A percentile compares a stretch with the other conserved stretches of the same genome.
Evolutionary conservation across 2,113 vertebrate species (phyloP).

Genomic region (Conger conger): DNA sequence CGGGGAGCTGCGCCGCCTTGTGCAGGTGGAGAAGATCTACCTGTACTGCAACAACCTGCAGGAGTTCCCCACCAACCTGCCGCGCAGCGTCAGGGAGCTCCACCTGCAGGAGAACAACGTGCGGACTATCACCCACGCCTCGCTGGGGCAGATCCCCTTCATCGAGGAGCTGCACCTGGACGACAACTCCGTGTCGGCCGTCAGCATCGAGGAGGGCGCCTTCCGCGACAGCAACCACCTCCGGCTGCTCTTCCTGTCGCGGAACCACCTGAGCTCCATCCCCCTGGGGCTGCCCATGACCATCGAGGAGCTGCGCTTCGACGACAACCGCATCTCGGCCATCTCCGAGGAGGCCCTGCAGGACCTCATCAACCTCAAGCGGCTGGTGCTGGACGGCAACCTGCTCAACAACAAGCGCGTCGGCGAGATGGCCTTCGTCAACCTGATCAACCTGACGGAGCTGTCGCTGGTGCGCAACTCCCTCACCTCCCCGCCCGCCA

Average conservation of each 20-base stretch:
- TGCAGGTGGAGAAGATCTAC: conserved; percentile 94
- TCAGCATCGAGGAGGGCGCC: conserved; percentile 96
- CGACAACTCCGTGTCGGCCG: conserved; percentile 96
- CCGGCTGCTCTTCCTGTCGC: conserved; percentile 92
- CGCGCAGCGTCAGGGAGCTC: conserved; percentile 91
- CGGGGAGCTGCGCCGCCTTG: conserved; percentile 84
- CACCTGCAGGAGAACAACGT: conserved; percentile 99
- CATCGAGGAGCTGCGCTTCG: conserved; percentile 94
- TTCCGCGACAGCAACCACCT: conserved; percentile 94
- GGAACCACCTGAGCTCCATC: conserved; percentile 97
- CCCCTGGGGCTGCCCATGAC: conserved; percentile 92
- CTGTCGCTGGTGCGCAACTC: conserved; percentile 93
- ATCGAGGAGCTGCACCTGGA: conserved; percentile 98
- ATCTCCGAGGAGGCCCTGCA: conserved; percentile 93
- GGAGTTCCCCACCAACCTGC: conserved; percentile 96
- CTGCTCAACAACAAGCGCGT: conserved; percentile 92
- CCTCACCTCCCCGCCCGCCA: conserved; percentile 86
- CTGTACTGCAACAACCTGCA: conserved; percentile 97
- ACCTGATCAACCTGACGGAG: conserved; percentile 93
- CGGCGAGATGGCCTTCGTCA: conserved; percentile 91
- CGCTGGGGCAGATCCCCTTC: conserved; percentile 92
- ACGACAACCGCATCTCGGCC: conserved; percentile 97
- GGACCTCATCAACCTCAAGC: conserved; percentile 96
- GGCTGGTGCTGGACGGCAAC: conserved; percentile 95
- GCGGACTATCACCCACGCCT: conserved; percentile 91